A percentile compares a stretch with the other conserved stretches of the same genome.
Evolutionary conservation across 2,888 invertebrate genomes (phyloP).

Genomic region (Neoscelio sp.): DNA sequence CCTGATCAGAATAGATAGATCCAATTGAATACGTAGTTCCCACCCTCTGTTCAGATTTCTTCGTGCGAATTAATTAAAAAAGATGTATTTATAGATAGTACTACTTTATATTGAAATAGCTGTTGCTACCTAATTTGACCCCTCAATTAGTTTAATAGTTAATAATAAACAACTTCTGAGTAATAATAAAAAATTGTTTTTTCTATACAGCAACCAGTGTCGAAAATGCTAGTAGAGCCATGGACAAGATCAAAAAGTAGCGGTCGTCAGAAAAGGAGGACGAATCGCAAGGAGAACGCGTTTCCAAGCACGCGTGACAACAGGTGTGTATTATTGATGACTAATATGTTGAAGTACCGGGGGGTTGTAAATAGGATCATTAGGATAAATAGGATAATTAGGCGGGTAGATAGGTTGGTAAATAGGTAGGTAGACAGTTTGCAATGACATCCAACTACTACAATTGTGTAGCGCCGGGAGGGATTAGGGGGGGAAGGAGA

Average conservation of each 20-base stretch:
- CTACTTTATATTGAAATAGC: too few species aligned
- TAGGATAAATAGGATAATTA: conserved; percentile 57
- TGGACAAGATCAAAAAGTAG: conserved; percentile 40
- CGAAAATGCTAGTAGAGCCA: conserved; percentile 38
- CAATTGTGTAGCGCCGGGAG: conserved; percentile 64
- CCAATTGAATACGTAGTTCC: too few species aligned
- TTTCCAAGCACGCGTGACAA: conserved; percentile 17
- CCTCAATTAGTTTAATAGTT: too few species aligned
- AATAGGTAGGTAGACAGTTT: conserved; percentile 54
- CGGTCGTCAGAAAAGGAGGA: conserved; percentile 28
- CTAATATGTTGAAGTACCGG: conserved; percentile 43
- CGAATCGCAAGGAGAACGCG: conserved; percentile 28
- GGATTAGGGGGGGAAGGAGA: conserved; percentile 66
- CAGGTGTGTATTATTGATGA: conserved; percentile 47
- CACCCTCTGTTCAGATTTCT: too few species aligned
- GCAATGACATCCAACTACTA: conserved; percentile 57
- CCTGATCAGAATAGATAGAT: too few species aligned
- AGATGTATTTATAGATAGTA: too few species aligned
- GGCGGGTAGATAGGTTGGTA: conserved; percentile 53
- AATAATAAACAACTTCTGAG: too few species aligned
- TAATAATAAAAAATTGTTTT: not conserved
- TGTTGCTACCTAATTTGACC: too few species aligned
- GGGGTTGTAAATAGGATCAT: conserved; percentile 30
- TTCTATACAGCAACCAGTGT: conserved; percentile 29
- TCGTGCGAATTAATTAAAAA: too few species aligned